Base-by-base conservation (phyloP, 2,113 vertebrate species). In the Saccopteryx bilineata region DNA sequence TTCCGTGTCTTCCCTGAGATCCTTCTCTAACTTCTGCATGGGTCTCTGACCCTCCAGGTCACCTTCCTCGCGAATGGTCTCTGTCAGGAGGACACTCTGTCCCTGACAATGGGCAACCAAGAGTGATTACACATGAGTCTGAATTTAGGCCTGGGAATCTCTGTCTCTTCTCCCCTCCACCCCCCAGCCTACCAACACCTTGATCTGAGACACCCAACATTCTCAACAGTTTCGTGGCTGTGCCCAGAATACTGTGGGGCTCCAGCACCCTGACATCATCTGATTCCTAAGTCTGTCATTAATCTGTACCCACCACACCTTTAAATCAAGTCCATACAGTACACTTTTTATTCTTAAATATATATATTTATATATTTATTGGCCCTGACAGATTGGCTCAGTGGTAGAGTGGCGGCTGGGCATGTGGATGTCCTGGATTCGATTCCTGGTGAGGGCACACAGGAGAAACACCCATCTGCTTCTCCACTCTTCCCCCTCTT, bases 91-190 rank as follows among this genome's bases (percentile, higher is more conserved):
- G 68, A 39, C 21, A 1, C 19, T 46, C 50, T 69, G n/a, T 39
- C 21, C 83, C 83, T 93, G 76, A 31, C 4, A 56, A 33, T 0
- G 23, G 23, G 3, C 14, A 87, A 33, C 2, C 66, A 26, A n/a
- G 13, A 3, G 9, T 26, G 33, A 26, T 69, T 39, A 48, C 5
- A 10, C 2, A 31, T 0, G 0, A 3, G 28, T 46, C 39, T 39
- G 11, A 1, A 19, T 4, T 5, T 2, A 17, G 52, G 4, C 0
- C 0, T 4, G 39, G n/a, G 15, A 69, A n/a, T 1, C 2, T n/a
- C 33, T 19, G 4, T 24, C 66, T 21, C 14, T 7, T 50, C 48
- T 48, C 63, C 71, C 21, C n/a, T 21, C 12, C 4, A 9, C 31
- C 26, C 14, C 1, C 52, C 39, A 39, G 39, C 39, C 39, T 39